Evolutionary conservation across 2,113 vertebrate species (phyloP), one percentile per base, ranked within the genome.

Genomic region (Symphodus melops): DNA sequence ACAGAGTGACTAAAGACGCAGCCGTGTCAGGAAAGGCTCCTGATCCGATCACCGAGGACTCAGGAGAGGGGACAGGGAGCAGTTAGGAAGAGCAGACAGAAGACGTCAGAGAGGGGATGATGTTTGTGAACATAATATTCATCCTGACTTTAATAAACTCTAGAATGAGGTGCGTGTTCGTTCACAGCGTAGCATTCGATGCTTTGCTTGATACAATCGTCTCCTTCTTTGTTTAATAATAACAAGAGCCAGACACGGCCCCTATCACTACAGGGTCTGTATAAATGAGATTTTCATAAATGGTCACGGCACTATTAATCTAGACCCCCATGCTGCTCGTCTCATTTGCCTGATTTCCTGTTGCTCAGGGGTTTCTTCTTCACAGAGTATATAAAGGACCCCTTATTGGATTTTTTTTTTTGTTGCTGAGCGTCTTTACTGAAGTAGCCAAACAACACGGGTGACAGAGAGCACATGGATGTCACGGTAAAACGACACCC

Each of bases 1-100:
- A 12, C 21, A 62, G 49, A 62, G 49, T 17, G 25, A 76, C 37
- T 55, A 59, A 36, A 23, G n/a, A 67, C 39, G 23, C 8, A 5
- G n/a, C 2, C 41, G n/a, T n/a, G n/a, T n/a, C n/a, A 25, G 63
- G 19, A 61, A 59, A 13, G 39, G 11, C 20, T 12, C 33, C 23
- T 52, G 33, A 81, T 71, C 20, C 49, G 55, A 75, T 72, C 37
- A 69, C 25, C 8, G 55, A 12, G 51, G 57, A 72, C 10, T 75
- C 21, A 41, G 20, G 3, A 13, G 13, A 79, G 37, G 25, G 37
- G 28, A 48, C 20, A 54, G 6, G 12, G 7, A 20, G 14, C 3
- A 12, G 28, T 33, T 46, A 64, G 28, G 10, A 11, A 58, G 17
- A 20, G 19, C 19, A 39, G 2, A 36, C n/a, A 17, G 9, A 1